Conservation (phyloP, 2,113 vertebrate species). For the Ovis canadensis region DNA sequence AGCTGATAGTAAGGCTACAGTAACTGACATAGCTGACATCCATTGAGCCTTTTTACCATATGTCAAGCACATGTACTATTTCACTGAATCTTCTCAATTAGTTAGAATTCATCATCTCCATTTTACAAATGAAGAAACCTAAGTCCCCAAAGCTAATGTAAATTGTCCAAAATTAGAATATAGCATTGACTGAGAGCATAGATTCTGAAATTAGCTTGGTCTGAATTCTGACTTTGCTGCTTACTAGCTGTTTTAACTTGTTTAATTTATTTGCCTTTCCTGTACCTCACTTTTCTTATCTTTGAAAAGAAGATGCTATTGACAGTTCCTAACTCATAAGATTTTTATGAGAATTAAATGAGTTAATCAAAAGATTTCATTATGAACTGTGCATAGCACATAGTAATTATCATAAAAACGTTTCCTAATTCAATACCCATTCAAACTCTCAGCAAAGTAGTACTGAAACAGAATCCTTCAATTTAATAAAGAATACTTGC, state of each 20-base stretch:
- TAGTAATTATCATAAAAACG: neutral
- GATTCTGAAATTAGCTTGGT: neutral
- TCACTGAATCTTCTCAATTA: neutral
- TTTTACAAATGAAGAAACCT: conserved; percentile 10
- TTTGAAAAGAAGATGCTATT: neutral
- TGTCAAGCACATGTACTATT: neutral
- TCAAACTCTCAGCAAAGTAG: neutral
- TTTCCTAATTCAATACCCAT: neutral
- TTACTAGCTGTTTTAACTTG: neutral
- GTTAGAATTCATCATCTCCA: neutral
- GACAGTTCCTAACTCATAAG: neutral
- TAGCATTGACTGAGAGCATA: neutral
- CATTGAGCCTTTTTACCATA: neutral
- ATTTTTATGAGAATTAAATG: neutral
- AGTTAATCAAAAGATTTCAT: neutral
- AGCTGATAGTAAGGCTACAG: neutral
- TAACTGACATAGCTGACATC: neutral
- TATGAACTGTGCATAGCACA: neutral
- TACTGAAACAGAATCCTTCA: neutral
- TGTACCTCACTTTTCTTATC: neutral
- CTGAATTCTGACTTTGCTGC: neutral
- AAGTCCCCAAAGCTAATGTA: neutral
- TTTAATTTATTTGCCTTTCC: neutral
- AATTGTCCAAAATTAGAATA: neutral
- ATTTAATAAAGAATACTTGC: neutral